Evolutionary conservation across 2,113 vertebrate species (phyloP), one percentile per base, ranked within the genome.

Genomic region (Oceanodroma tethys): DNA sequence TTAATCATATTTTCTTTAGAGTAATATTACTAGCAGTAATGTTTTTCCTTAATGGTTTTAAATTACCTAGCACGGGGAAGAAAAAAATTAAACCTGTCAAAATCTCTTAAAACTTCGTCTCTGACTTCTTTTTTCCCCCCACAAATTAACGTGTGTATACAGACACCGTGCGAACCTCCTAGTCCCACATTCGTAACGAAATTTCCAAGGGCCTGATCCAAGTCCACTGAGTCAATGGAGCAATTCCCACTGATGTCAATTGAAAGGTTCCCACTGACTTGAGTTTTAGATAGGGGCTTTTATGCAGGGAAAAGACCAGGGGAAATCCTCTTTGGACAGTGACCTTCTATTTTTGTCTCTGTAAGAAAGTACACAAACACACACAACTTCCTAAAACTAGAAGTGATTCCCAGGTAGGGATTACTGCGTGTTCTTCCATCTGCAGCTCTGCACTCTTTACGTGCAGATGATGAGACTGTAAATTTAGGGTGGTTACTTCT

Each of bases 1-100:
- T 96, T 95, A 88, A 97, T 91, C 66, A 47, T 90, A 90, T 94
- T 95, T 96, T 95, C 79, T 95, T 96, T 79, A 95, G 18, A 88
- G 52, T 89, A 96, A 59, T 80, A 93, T 50, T 92, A 91, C 88
- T 89, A 94, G 23, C 74, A 94, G 52, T 88, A 93, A 89, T 71
- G 81, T 60, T 96, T 79, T 95, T 80, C 48, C 66, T 91, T 94
- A 84, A 96, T 95, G 91, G 86, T 59, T 95, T 96, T 96, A 72
- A 91, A 94, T 88, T 81, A 93, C 86, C 65, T 60, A 53, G 75
- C 26, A 45, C 1, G 43, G 2, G 0, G 1, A 0, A 27, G 34
- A 81, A 55, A 55, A 11, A 38, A 63, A 63, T 11, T 8, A n/a
- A 92, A 95, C 27, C 45, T 42, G 25, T 38, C 52, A 59, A 88